phyloP scores from a whole-genome alignment of 2,113 vertebrate genomes.

The Okapia johnstoni region DNA sequence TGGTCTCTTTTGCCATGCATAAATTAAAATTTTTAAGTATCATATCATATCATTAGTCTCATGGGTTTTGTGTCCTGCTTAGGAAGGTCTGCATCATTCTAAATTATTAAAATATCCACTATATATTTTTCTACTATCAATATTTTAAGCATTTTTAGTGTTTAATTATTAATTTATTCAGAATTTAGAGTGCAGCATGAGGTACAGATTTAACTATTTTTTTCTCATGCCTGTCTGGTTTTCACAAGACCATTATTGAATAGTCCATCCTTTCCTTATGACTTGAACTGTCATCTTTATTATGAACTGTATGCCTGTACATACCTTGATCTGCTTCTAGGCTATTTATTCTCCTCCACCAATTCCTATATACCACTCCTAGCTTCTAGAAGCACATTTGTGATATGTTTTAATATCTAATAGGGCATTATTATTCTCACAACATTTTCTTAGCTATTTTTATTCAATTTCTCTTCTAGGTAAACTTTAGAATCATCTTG shows the following conservation, averaged over 20 bases:
- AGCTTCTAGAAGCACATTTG: neutral
- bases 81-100: neutral
- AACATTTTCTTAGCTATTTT: conserved; percentile 24
- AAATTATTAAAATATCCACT: conserved; percentile 34
- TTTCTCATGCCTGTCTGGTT: neutral
- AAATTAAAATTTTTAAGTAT: neutral
- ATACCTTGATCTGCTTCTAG: neutral
- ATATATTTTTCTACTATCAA: neutral
- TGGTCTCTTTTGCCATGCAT: neutral
- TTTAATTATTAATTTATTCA: neutral
- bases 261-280: neutral
- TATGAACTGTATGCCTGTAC: neutral
- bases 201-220: neutral
- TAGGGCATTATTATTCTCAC: neutral
- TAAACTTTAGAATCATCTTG: conserved; percentile 18
- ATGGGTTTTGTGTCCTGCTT: neutral
- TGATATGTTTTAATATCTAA: neutral
- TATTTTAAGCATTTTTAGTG: neutral
- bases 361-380: neutral
- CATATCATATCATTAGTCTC: neutral
- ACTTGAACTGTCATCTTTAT: neutral
- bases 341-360: neutral
- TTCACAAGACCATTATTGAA: neutral
- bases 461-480: neutral
- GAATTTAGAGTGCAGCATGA: neutral